phyloP scores from a whole-genome alignment of 2,888 invertebrate species.

The Atrina japonica region DNA sequence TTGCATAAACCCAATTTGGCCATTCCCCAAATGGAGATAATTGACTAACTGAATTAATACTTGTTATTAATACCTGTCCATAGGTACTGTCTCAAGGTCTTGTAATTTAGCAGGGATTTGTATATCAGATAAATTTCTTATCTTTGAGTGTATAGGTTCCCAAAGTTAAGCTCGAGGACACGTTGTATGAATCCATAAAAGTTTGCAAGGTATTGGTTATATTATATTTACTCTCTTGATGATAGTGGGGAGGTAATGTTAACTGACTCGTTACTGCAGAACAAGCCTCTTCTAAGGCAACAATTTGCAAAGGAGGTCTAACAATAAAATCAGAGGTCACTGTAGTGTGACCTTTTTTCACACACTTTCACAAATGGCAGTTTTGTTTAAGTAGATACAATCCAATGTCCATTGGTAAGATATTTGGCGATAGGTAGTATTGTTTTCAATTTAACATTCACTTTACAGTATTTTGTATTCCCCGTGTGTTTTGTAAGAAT shows the following conservation, averaged over 20 bases:
- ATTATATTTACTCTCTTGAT: too few relatives aligned
- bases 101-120: background rate
- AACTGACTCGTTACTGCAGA: constrained; percentile 1
- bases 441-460: too few relatives aligned
- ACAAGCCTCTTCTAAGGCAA: background rate
- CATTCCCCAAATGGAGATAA: too few relatives aligned
- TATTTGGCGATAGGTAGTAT: background rate
- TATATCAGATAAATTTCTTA: background rate
- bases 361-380: constrained; percentile 5
- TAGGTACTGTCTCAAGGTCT: too few relatives aligned
- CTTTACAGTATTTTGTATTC: too few relatives aligned
- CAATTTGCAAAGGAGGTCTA: background rate
- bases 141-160: constrained; percentile 5
- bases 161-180: background rate
- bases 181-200: constrained; percentile 3
- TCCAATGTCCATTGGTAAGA: constrained; percentile 13
- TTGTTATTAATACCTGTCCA: too few relatives aligned
- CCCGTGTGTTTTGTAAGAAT: too few relatives aligned
- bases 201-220: background rate
- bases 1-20: too few relatives aligned
- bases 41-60: too few relatives aligned
- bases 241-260: constrained; percentile 4
- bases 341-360: background rate
- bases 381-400: constrained; percentile 4
- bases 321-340: background rate